Conservation (phyloP, 2,888 invertebrate species). For the Serripes groenlandicus region DNA sequence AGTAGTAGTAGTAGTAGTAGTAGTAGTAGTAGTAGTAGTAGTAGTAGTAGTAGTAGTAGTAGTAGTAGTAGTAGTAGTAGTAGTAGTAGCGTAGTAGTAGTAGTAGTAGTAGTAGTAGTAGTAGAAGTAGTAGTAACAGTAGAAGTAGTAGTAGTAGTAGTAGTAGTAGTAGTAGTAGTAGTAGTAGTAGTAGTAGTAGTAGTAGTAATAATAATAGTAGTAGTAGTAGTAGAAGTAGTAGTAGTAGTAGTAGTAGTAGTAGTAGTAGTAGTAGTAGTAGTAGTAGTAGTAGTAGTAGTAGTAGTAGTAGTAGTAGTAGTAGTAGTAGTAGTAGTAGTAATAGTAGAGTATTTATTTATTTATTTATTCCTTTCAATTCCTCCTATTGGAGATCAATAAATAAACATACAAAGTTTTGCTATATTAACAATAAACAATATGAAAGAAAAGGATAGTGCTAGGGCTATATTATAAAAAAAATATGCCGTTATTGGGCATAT, state of each 20-base stretch:
- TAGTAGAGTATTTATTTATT: slow-evolving; percentile 3
- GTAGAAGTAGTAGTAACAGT: background rate
- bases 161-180: slow-evolving; percentile 27
- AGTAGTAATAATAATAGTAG: slow-evolving; percentile 19
- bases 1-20: slow-evolving; percentile 6
- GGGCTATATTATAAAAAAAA: background rate
- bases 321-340: slow-evolving; percentile 23
- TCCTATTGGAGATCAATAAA: background rate
- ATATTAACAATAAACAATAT: background rate
- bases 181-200: slow-evolving; percentile 28
- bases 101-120: slow-evolving; percentile 5
- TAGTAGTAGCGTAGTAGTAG: background rate
- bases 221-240: slow-evolving; percentile 21
- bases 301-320: slow-evolving; percentile 23
- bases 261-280: slow-evolving; percentile 17
- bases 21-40: slow-evolving; percentile 9
- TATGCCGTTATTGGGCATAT: background rate
- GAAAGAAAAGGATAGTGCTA: background rate
- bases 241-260: slow-evolving; percentile 18
- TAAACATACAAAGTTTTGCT: background rate
- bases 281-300: slow-evolving; percentile 23
- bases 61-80: slow-evolving; percentile 10
- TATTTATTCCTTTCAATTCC: background rate
- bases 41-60: background rate
- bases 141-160: slow-evolving; percentile 14